Evolutionary conservation across 1,140 invertebrate species (phyloP), one percentile per base, ranked within the genome.

Genomic region (Scaptodrosophila lebanonensis): DNA sequence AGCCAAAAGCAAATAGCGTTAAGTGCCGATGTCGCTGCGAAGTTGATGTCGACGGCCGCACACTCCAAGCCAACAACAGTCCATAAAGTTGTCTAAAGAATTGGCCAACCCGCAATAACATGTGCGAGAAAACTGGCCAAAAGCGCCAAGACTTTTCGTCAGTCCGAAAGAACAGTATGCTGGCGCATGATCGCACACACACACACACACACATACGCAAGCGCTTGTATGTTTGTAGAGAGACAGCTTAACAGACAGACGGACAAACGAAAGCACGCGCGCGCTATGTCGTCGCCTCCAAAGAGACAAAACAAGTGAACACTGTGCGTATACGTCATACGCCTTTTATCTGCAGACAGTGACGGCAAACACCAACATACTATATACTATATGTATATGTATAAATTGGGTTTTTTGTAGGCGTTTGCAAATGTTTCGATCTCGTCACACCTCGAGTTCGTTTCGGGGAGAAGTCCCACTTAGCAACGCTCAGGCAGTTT

Each of bases 51-150:
- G n/a, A n/a, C n/a, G n/a, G n/a, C n/a, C n/a, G n/a, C n/a, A n/a
- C n/a, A n/a, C n/a, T n/a, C n/a, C n/a, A n/a, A n/a, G n/a, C n/a
- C n/a, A n/a, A n/a, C n/a, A n/a, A n/a, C n/a, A n/a, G 27, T 38
- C 33, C 45, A 66, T 49, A 72, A 48, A 35, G 45, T 53, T 73
- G 60, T 65, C 65, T 60, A 69, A 65, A 73, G 48, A 51, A 65
- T 75, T 39, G 11, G 35, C 16, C 7, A 17, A n/a, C 5, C 20
- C 8, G 5, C 13, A 8, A 44, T 15, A 39, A 51, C 9, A 22
- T 27, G 11, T 8, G n/a, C 8, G 22, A 25, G 17, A 39, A 39
- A 15, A 17, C 7, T 15, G 5, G 1, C 16, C 30, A 8, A 48
- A 35, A 35, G 33, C n/a, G 39, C 17, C 22, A 35, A 32, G 43